Percentiles rank a stretch among this genome's conserved stretches.
These are phyloP conservation scores for Cathartes aura DNA, from an alignment of 2,113 vertebrate genomes.

Conservation along the genomic window DNA sequence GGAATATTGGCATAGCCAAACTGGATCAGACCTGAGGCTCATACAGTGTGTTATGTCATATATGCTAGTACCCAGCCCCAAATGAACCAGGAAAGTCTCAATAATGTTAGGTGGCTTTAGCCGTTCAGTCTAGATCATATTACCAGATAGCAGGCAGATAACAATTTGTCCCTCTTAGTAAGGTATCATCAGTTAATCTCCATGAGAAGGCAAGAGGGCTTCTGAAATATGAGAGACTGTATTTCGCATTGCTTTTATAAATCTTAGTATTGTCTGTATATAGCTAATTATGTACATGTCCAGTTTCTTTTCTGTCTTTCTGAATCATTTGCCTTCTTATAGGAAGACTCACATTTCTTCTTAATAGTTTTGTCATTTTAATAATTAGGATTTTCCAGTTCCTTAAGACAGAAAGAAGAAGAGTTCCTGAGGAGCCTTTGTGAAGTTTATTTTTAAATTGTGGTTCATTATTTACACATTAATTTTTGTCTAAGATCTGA, in stretches of 20 bases:
- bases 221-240: background rate
- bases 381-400: background rate
- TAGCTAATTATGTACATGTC: background rate
- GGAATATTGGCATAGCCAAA: background rate
- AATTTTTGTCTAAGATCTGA: background rate
- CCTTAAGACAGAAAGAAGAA: background rate
- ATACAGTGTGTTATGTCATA: background rate
- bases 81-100: background rate
- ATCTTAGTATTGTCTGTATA: background rate
- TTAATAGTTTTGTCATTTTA: background rate
- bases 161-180: background rate
- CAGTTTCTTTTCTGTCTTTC: background rate
- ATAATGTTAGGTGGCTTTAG: background rate
- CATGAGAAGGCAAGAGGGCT: background rate
- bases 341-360: background rate
- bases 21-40: background rate
- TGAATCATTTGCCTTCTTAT: background rate
- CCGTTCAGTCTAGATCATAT: background rate
- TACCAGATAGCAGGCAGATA: background rate
- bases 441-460: background rate
- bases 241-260: background rate
- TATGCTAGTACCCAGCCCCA: background rate
- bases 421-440: background rate
- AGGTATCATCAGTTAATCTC: background rate
- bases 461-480: background rate